These are phyloP conservation scores for Dolomedes plantarius DNA, from an alignment of 2,888 invertebrate genomes.

Conservation along the genomic window DNA sequence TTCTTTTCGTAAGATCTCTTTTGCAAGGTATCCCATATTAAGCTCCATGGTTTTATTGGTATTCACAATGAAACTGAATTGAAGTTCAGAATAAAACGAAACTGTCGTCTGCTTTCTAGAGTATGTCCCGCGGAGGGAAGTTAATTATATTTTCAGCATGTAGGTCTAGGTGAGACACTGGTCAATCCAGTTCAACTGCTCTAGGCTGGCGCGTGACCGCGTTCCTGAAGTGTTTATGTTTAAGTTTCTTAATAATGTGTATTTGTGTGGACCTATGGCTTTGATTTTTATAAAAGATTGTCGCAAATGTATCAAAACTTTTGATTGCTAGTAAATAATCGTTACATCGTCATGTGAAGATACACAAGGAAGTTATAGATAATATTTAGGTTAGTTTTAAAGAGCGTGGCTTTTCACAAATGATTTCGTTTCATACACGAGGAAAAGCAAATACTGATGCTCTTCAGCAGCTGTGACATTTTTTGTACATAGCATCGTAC, in stretches of 20 bases:
- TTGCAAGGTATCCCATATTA: too few species aligned
- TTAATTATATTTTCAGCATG: conserved; percentile 29
- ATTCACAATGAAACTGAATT: too few species aligned
- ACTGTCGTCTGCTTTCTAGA: background rate
- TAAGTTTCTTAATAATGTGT: conserved; percentile 33
- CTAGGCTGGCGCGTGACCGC: conserved; percentile 52
- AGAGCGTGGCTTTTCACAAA: background rate
- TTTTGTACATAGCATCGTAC: background rate
- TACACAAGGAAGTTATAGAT: background rate
- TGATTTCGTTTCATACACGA: background rate
- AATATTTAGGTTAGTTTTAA: background rate
- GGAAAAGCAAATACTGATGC: background rate
- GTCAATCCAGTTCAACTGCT: conserved; percentile 67
- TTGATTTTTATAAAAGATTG: background rate
- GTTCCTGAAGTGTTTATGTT: conserved; percentile 56
- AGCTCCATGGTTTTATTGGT: too few species aligned
- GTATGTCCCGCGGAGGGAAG: background rate
- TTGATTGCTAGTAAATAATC: background rate
- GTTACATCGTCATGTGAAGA: background rate
- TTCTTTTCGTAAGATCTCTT: too few species aligned
- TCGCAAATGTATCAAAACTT: background rate
- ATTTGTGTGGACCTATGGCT: background rate
- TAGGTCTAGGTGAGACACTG: conserved; percentile 69
- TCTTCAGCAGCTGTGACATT: background rate
- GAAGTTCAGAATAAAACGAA: background rate